These are phyloP conservation scores for Rhagonycha lutea DNA, from an alignment of 2,888 invertebrate genomes.

Conservation along the genomic window DNA sequence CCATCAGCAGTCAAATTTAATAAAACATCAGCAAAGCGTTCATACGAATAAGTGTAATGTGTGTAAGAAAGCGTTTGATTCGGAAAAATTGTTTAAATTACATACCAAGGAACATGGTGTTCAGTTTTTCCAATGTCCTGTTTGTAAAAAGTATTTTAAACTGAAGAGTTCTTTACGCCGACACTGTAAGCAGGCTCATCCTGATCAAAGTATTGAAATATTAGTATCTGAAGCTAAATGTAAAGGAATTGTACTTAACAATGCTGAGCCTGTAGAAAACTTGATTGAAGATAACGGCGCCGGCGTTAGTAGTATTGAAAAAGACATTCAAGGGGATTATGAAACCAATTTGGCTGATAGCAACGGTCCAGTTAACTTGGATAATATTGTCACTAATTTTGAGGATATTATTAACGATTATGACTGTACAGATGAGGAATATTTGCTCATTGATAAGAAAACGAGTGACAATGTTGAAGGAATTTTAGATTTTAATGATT, in stretches of 20 bases:
- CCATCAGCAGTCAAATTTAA: constrained; percentile 31
- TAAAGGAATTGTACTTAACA: not conserved
- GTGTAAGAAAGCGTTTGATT: constrained; percentile 19
- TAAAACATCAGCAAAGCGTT: constrained; percentile 35
- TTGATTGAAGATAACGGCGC: not conserved
- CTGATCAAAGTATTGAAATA: not conserved
- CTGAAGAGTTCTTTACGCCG: constrained; percentile 32
- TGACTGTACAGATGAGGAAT: constrained; percentile 8
- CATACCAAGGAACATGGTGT: constrained; percentile 12
- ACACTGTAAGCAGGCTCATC: constrained; percentile 30
- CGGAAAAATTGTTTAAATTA: constrained; percentile 6
- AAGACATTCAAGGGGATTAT: not conserved
- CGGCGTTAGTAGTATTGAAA: not conserved
- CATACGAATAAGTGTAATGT: constrained; percentile 18
- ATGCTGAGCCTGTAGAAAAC: not conserved
- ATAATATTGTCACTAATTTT: constrained; percentile 32
- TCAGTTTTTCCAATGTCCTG: constrained; percentile 24
- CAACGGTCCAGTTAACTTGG: constrained; percentile 22
- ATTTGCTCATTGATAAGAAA: constrained; percentile 3
- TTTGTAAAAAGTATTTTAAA: constrained; percentile 33
- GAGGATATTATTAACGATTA: constrained; percentile 33
- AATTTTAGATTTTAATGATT: constrained; percentile 36
- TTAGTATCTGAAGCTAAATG: not conserved
- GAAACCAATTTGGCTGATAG: constrained; percentile 1
- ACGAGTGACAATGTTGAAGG: not conserved